phyloP scores from a whole-genome alignment of 2,797 vertebrate genomes.

The Hyperoplus immaculatus region DNA sequence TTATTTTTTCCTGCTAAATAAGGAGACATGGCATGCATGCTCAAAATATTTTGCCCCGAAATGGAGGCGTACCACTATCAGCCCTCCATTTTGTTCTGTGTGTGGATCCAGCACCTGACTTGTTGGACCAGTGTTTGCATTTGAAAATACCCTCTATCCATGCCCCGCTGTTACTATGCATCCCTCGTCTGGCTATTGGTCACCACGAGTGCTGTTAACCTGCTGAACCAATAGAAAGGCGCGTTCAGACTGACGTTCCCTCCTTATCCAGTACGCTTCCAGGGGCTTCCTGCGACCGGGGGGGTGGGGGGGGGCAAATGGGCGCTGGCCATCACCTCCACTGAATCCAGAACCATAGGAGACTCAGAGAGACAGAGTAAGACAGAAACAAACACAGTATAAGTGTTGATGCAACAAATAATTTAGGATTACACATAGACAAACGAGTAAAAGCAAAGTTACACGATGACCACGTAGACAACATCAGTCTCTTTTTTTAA shows the following conservation, averaged over 20 bases:
- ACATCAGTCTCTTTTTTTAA: constrained; percentile 43
- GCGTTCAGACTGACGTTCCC: constrained; percentile 42
- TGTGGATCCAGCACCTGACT: constrained; percentile 79
- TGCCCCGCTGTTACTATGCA: constrained; percentile 78
- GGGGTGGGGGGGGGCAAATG: constrained; percentile 28
- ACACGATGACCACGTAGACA: constrained; percentile 11
- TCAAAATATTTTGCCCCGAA: constrained; percentile 80
- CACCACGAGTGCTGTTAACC: constrained; percentile 56
- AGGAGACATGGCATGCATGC: constrained; percentile 61
- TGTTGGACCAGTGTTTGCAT: constrained; percentile 75
- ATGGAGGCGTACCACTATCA: constrained; percentile 75
- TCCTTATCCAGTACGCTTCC: constrained; percentile 65
- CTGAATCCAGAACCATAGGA: constrained; percentile 63
- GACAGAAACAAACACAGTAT: constrained; percentile 24
- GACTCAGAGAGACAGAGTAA: constrained; percentile 30
- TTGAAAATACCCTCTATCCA: constrained; percentile 75
- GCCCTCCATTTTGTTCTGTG: constrained; percentile 83
- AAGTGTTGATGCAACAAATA: constrained; percentile 22
- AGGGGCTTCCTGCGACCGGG: constrained; percentile 71
- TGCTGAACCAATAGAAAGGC: constrained; percentile 67
- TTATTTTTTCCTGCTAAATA: constrained; percentile 57
- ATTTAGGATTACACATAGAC: constrained; percentile 18
- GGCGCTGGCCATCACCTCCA: constrained; percentile 71
- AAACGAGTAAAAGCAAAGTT: constrained; percentile 43
- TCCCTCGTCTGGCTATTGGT: constrained; percentile 67